Evolutionary conservation across 2,113 vertebrate genomes (phyloP).

Genomic region (Archilochus colubris): DNA sequence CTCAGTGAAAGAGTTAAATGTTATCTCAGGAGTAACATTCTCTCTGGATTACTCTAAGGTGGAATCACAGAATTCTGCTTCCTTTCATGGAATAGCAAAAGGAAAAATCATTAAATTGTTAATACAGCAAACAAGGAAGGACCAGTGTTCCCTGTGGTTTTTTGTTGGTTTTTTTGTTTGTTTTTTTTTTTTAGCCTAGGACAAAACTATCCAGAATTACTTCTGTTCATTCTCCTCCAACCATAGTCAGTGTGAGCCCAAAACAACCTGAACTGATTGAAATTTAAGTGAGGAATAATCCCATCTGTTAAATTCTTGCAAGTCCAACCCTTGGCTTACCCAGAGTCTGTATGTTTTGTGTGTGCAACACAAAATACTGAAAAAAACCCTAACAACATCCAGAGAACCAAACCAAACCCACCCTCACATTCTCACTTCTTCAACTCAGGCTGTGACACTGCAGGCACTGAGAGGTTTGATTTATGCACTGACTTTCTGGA

Average conservation of each 20-base stretch:
- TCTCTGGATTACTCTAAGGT: background rate
- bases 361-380: background rate
- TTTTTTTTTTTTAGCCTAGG: background rate
- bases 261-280: background rate
- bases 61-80: background rate
- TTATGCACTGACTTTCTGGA: background rate
- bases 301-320: background rate
- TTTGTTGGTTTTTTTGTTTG: background rate
- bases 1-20: background rate
- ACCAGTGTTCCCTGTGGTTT: background rate
- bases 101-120: background rate
- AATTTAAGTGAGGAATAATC: background rate
- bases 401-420: background rate
- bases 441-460: accelerated
- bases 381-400: background rate
- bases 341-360: background rate
- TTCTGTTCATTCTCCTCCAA: background rate
- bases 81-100: background rate
- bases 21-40: background rate
- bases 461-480: background rate
- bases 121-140: background rate
- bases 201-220: background rate
- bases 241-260: background rate
- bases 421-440: background rate
- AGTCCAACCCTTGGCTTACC: background rate